phyloP scores from a whole-genome alignment of 2,113 vertebrate species.

The Athene cunicularia region DNA sequence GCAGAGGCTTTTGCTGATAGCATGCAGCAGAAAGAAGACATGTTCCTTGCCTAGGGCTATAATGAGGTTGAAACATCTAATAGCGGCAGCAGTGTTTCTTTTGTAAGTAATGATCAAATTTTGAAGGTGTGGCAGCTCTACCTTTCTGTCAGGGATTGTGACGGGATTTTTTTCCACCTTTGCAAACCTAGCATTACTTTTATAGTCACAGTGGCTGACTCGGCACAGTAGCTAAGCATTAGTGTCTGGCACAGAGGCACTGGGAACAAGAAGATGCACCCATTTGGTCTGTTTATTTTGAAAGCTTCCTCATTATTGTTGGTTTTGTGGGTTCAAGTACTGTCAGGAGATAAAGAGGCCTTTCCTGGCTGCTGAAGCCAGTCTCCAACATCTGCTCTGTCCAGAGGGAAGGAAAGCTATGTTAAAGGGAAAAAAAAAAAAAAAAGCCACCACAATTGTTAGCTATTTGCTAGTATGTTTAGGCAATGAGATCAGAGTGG shows the following conservation, averaged over 20 bases:
- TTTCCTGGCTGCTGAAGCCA: not conserved
- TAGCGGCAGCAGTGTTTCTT: not conserved
- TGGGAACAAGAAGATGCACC: not conserved
- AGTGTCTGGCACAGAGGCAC: not conserved
- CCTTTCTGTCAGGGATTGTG: not conserved
- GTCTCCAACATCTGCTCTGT: not conserved
- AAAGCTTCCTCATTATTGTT: not conserved
- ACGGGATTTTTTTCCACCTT: not conserved
- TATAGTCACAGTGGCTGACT: not conserved
- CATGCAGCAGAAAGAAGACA: not conserved
- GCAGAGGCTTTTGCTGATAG: not conserved
- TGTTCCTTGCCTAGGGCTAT: not conserved
- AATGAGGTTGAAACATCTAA: not conserved
- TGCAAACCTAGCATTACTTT: not conserved
- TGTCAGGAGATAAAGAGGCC: slow-evolving; percentile 6
- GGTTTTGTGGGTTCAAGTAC: slow-evolving; percentile 33
- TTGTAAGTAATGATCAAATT: not conserved
- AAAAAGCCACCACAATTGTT: slow-evolving; percentile 24
- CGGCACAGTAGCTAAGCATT: not conserved
- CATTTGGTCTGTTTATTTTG: slow-evolving; percentile 29
- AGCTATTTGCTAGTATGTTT: slow-evolving; percentile 18
- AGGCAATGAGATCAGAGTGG: not conserved
- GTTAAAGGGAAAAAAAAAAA: not conserved
- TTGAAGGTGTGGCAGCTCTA: not conserved
- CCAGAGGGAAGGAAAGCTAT: slow-evolving; percentile 5